Evolutionary conservation across 2,888 invertebrate genomes (phyloP).

Genomic region (Drosophila mayaguana): DNA sequence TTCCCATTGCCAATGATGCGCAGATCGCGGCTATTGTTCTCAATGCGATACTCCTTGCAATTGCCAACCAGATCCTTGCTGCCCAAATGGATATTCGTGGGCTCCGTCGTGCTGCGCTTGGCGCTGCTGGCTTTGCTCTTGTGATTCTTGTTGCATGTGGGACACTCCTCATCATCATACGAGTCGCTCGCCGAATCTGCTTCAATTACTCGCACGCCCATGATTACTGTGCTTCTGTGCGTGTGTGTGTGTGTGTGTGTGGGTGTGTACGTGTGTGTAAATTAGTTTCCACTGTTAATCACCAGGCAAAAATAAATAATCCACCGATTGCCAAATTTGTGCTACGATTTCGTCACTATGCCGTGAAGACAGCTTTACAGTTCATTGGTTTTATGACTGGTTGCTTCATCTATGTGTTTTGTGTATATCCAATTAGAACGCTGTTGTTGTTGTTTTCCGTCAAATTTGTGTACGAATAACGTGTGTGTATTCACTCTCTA

Average conservation of each 20-base stretch:
- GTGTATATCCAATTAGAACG: constrained; percentile 57
- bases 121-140: constrained; percentile 39
- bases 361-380: constrained; percentile 4
- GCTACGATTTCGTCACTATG: constrained; percentile 36
- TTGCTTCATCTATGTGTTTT: constrained; percentile 30
- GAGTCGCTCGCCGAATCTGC: constrained; percentile 77
- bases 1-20: constrained; percentile 84
- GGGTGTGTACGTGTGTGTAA: too few species aligned
- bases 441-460: constrained; percentile 29
- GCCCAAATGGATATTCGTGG: constrained; percentile 17
- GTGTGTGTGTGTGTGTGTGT: constrained; percentile 23
- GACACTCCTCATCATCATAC: constrained; percentile 72
- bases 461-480: constrained; percentile 29
- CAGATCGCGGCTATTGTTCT: constrained; percentile 77
- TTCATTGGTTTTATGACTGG: constrained; percentile 18
- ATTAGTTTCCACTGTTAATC: constrained; percentile 61
- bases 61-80: constrained; percentile 83
- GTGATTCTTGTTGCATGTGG: constrained; percentile 49
- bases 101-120: constrained; percentile 28
- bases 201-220: constrained; percentile 77
- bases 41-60: constrained; percentile 83
- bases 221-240: constrained; percentile 40
- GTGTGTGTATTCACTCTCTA: constrained; percentile 18
- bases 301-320: constrained; percentile 44
- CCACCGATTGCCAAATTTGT: constrained; percentile 47